A percentile compares a stretch with the other conserved stretches of the same genome.
phyloP scores from a whole-genome alignment of 2,888 invertebrate genomes.

The Saturnia pavonia region DNA sequence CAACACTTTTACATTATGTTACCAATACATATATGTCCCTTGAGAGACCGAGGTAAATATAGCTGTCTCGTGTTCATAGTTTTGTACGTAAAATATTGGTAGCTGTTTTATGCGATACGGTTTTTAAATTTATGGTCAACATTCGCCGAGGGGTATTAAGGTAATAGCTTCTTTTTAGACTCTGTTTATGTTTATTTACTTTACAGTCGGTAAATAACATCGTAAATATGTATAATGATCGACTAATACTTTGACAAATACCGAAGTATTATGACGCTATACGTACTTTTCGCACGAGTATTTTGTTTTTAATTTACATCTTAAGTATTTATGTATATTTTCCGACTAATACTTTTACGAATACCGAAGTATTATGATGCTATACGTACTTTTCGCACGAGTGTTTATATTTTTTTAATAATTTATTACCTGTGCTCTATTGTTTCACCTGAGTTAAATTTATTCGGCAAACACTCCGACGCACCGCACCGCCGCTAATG shows the following conservation, averaged over 20 bases:
- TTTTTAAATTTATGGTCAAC: slow-evolving; percentile 40
- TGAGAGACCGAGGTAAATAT: slow-evolving; percentile 34
- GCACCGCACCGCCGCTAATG: too few species aligned
- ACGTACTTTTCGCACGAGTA: not conserved
- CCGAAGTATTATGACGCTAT: not conserved
- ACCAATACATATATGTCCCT: slow-evolving; percentile 26
- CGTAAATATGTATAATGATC: not conserved
- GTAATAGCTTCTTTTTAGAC: slow-evolving; percentile 17
- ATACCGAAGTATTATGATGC: not conserved
- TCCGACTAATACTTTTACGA: too few species aligned
- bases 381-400: not conserved
- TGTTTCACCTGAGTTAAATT: too few species aligned
- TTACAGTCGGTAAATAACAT: not conserved
- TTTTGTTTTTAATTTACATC: too few species aligned
- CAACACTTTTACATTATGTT: slow-evolving; percentile 15
- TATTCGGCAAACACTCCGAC: too few species aligned
- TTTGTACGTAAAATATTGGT: slow-evolving; percentile 40
- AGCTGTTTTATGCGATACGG: slow-evolving; percentile 39
- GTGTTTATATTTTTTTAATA: too few species aligned
- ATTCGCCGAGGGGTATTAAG: slow-evolving; percentile 15
- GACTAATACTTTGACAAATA: too few species aligned
- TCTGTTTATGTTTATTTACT: slow-evolving; percentile 15
- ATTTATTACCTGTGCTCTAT: too few species aligned
- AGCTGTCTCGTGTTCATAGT: slow-evolving; percentile 31
- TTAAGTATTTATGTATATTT: not conserved